Percentiles rank a stretch among this genome's conserved stretches.
These are phyloP conservation scores for Polyergus mexicanus DNA, from an alignment of 1,140 invertebrate genomes.

Conservation along the genomic window DNA sequence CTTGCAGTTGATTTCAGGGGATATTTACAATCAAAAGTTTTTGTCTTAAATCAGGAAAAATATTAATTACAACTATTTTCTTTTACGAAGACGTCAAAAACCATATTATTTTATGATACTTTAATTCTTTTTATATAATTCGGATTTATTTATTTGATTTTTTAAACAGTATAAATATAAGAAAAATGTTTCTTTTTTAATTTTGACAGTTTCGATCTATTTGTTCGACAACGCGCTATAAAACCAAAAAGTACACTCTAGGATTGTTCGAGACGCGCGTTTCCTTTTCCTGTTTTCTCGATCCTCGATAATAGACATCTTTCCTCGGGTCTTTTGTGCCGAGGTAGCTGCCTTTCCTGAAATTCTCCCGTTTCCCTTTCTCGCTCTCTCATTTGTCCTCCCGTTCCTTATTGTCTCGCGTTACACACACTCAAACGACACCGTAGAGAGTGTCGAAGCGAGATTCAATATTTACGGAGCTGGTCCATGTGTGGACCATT, in stretches of 20 bases:
- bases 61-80: no score
- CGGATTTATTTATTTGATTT: no score
- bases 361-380: conserved; percentile 20
- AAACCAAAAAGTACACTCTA: background rate
- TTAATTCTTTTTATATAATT: no score
- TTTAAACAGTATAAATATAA: no score
- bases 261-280: background rate
- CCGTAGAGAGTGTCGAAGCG: background rate
- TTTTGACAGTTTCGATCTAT: background rate
- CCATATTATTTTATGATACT: no score
- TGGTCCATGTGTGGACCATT: conserved; percentile 8
- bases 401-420: conserved; percentile 50
- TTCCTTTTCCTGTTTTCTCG: conserved; percentile 15
- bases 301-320: conserved; percentile 48
- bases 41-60: no score
- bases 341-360: conserved; percentile 1
- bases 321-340: conserved; percentile 45
- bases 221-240: conserved; percentile 1
- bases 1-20: no score
- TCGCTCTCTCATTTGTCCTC: background rate
- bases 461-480: conserved; percentile 57
- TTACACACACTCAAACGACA: conserved; percentile 1
- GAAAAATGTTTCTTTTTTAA: no score
- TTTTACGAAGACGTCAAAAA: no score
- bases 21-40: no score